Percentiles rank a stretch among this genome's conserved stretches.
These are phyloP conservation scores for Macropus fuliginosus DNA, from an alignment of 2,797 vertebrate genomes.

Conservation along the genomic window DNA sequence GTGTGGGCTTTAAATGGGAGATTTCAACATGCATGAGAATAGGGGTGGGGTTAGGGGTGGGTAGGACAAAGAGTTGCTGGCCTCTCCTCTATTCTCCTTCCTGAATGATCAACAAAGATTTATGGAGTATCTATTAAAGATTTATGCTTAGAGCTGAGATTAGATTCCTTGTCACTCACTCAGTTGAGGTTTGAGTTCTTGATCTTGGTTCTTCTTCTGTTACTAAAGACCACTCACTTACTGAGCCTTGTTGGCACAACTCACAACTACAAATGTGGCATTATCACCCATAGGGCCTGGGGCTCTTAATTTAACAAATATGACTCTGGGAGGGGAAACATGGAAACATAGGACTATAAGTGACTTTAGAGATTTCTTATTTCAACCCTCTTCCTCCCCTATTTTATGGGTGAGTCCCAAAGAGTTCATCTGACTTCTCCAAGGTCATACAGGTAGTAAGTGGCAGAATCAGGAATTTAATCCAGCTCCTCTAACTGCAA, in stretches of 20 bases:
- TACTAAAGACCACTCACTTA: not conserved
- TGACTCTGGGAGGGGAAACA: not conserved
- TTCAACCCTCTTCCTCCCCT: not conserved
- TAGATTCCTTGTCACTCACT: not conserved
- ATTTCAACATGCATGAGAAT: not conserved
- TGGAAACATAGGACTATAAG: not conserved
- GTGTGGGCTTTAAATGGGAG: not conserved
- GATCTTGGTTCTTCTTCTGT: not conserved
- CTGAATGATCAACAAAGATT: not conserved
- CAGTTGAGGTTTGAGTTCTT: not conserved
- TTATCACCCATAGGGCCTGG: not conserved
- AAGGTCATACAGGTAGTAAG: not conserved
- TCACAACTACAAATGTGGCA: not conserved
- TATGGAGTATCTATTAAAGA: not conserved
- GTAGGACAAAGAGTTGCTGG: not conserved
- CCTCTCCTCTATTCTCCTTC: not conserved
- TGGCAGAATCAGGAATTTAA: not conserved
- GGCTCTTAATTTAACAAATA: not conserved
- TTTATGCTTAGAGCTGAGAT: not conserved
- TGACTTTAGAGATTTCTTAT: constrained; percentile 12
- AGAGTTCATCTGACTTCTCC: not conserved
- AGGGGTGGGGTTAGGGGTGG: not conserved
- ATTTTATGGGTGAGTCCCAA: not conserved
- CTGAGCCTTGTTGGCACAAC: not conserved
- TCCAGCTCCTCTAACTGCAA: not conserved